Conservation (phyloP, 2,797 vertebrate genomes). For the Rousettus madagascariensis region DNA sequence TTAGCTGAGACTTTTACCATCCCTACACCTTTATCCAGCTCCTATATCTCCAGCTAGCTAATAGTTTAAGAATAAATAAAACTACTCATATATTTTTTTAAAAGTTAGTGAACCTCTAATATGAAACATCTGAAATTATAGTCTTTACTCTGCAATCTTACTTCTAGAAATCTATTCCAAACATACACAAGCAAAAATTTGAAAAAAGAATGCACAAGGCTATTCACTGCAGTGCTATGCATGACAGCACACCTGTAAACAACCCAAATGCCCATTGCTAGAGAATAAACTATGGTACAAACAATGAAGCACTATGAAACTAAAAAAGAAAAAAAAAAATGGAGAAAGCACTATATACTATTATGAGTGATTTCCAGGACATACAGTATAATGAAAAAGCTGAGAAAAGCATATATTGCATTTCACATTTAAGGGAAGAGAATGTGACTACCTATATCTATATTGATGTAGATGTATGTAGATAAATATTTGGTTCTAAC, state of each 20-base stretch:
- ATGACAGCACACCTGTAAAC: background rate
- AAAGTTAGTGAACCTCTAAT: background rate
- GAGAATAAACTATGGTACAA: background rate
- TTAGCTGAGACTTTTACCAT: background rate
- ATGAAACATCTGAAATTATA: background rate
- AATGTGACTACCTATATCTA: background rate
- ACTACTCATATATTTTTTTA: background rate
- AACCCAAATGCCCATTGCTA: background rate
- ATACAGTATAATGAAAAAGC: background rate
- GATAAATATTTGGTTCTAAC: background rate
- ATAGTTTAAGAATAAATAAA: constrained; percentile 2
- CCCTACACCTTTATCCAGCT: background rate
- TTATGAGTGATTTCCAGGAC: background rate
- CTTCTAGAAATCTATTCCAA: constrained; percentile 6
- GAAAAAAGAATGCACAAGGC: background rate
- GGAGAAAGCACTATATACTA: background rate
- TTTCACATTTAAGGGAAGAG: background rate
- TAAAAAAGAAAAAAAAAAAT: background rate
- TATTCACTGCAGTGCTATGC: background rate
- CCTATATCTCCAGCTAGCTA: background rate
- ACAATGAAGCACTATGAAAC: background rate
- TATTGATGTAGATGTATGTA: background rate
- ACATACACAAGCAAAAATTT: background rate
- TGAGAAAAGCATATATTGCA: background rate
- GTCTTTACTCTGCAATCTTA: background rate